phyloP scores from a whole-genome alignment of 2,888 invertebrate species.

The Synergus itoensis region DNA sequence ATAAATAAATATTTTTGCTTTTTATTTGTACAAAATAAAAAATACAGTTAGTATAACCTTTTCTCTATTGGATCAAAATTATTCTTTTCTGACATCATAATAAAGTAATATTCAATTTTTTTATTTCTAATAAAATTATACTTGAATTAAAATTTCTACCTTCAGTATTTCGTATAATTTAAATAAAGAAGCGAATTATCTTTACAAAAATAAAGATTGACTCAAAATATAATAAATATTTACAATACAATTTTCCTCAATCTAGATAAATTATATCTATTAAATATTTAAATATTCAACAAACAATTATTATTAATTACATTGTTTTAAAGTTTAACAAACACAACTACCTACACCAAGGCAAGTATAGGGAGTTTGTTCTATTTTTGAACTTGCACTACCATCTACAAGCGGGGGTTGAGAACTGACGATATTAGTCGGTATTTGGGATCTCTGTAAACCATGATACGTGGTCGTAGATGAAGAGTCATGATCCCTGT shows the following conservation, averaged over 20 bases:
- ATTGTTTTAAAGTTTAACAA: conserved; percentile 61
- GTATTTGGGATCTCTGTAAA: conserved; percentile 62
- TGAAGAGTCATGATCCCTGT: conserved; percentile 50
- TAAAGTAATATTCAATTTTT: not conserved
- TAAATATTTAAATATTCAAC: conserved; percentile 1
- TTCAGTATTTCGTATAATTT: not conserved
- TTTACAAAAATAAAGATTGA: not conserved
- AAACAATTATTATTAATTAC: conserved; percentile 21
- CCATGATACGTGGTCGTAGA: conserved; percentile 51
- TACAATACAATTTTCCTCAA: not conserved
- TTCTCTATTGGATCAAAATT: not conserved
- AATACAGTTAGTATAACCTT: not conserved
- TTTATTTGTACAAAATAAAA: not conserved
- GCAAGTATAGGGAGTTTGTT: conserved; percentile 70
- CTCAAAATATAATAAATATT: not conserved
- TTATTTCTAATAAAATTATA: not conserved
- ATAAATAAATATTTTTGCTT: not conserved
- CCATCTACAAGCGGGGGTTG: conserved; percentile 64
- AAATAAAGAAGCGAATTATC: not conserved
- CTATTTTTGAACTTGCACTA: conserved; percentile 68
- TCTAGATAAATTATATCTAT: not conserved
- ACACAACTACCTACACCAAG: conserved; percentile 73
- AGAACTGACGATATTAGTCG: conserved; percentile 51
- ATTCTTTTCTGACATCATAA: not conserved
- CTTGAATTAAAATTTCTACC: not conserved